Evolutionary conservation across 2,888 invertebrate species (phyloP), one percentile per base, ranked within the genome.

Genomic region (Hydraecia micacea): DNA sequence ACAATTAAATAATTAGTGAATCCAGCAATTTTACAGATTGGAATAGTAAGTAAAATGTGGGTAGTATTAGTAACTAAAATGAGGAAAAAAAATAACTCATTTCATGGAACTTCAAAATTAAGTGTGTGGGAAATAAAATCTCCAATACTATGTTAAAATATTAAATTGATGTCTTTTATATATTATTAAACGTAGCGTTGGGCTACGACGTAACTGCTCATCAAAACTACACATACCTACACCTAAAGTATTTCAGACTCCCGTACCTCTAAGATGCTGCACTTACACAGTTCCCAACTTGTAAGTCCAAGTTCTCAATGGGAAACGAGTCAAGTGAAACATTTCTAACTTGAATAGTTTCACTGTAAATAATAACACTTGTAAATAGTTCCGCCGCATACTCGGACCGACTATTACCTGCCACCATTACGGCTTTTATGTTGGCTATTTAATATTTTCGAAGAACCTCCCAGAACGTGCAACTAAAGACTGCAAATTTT

Each of bases 351-450:
- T 52, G 77, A 66, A 77, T 76, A 75, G 80, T 78, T 81, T 72
- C 71, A 65, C 75, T 77, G 81, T 83, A 79, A 84, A 81, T 83
- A 86, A 86, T 80, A 84, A 84, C 73, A 85, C 69, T 85, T 75
- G 79, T 69, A 79, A 83, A 82, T 82, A 85, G 76, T 86, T 77
- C 68, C 70, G 73, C 73, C 21, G 67, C 80, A 73, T 77, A 75
- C 81, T 77, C 42, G 70, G 66, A 66, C 77, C 78, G 68, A 72
- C 82, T 73, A 79, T 84, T 81, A 86, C 78, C 79, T 79, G 65
- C 80, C 71, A 72, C 75, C 80, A 87, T 87, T 87, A 87, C 74
- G n/a, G 67, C 73, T 55, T 87, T 87, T 84, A 87, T 76, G 86
- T 70, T 49, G 7, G 63, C 70, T 62, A 74, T 86, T 86, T 87